Base-by-base conservation (phyloP, 2,888 invertebrate genomes). In the Lepetodrilus schrolli region DNA sequence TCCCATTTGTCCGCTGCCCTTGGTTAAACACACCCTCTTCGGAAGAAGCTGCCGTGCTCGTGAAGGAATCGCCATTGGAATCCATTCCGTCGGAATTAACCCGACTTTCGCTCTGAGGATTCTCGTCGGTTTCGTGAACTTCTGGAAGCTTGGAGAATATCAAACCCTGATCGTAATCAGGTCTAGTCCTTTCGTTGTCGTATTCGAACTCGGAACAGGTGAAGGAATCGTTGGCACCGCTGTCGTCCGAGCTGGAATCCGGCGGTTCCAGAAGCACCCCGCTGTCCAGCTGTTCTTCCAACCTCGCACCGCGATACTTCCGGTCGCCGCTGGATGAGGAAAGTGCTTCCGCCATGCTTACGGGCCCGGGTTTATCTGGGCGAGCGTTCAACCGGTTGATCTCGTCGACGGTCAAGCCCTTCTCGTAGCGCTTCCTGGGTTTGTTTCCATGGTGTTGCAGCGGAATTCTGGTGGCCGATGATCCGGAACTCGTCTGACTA, bases 201-300 rank as follows among this genome's bases (percentile, higher is more conserved):
- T 97, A 97, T 91, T 98, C 98, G 88, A 97, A 97, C 92, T 98
- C 98, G 0, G 98, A 98, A 92, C 98, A 98, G 10, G 98, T 98
- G 92, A 98, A 98, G 84, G 97, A 97, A 89, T 98, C 98, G 91
- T 98, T 97, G 4, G 95, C 95, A 78, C 94, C 95, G 80, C 94
- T 95, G 91, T 97, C 97, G 90, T 97, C 97, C 84, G 97, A 87
- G 77, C 90, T 89, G 4, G 91, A 90, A 51, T 88, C 86, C 72
- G 90, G 90, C 2, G 90, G 88, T 73, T 90, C 90, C 36, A 90
- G 80, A 17, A 89, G 80, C 21, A 87, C 87, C 78, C 87, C 88
- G 30, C 89, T 89, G 50, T 90, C 90, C 69, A 88, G 80, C 38
- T 75, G 77, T 43, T 82, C 81, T n/a, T 72, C 74, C 2, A 70